phyloP scores from a whole-genome alignment of 2,888 invertebrate genomes.

The Apotomis turbidana region DNA sequence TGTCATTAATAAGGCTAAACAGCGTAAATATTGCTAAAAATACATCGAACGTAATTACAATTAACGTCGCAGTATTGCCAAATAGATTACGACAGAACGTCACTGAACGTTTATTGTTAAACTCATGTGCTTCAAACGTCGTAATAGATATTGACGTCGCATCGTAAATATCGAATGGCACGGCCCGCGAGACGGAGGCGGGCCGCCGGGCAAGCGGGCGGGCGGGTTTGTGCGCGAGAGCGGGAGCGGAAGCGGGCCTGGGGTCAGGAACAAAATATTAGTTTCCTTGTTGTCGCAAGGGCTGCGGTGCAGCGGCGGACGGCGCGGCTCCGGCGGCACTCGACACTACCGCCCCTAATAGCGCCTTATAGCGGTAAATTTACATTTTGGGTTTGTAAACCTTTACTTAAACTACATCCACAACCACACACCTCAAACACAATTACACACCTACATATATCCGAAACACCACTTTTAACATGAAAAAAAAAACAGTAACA shows the following conservation, averaged over 20 bases:
- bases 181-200: constrained; percentile 32
- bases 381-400: constrained; percentile 83
- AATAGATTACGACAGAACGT: constrained; percentile 9
- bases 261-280: constrained; percentile 84
- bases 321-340: constrained; percentile 77
- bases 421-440: constrained; percentile 46
- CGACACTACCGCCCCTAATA: constrained; percentile 79
- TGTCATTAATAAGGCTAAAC: constrained; percentile 19
- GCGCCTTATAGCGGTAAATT: constrained; percentile 82
- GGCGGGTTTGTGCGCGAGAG: constrained; percentile 72
- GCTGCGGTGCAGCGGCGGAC: constrained; percentile 81
- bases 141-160: constrained; percentile 24
- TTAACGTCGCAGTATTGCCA: constrained; percentile 5
- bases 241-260: constrained; percentile 64
- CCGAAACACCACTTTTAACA: constrained; percentile 45
- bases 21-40: constrained; percentile 1
- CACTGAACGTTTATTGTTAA: constrained; percentile 5
- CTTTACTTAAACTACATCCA: constrained; percentile 78
- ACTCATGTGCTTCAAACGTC: constrained; percentile 18
- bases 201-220: constrained; percentile 49
- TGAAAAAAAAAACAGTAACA: constrained; percentile 46
- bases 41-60: not conserved
- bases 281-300: constrained; percentile 85
- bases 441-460: constrained; percentile 42
- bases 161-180: constrained; percentile 12